Percentiles rank a stretch among this genome's conserved stretches.
phyloP scores from a whole-genome alignment of 2,797 vertebrate genomes.

The Neosalanx taihuensis region DNA sequence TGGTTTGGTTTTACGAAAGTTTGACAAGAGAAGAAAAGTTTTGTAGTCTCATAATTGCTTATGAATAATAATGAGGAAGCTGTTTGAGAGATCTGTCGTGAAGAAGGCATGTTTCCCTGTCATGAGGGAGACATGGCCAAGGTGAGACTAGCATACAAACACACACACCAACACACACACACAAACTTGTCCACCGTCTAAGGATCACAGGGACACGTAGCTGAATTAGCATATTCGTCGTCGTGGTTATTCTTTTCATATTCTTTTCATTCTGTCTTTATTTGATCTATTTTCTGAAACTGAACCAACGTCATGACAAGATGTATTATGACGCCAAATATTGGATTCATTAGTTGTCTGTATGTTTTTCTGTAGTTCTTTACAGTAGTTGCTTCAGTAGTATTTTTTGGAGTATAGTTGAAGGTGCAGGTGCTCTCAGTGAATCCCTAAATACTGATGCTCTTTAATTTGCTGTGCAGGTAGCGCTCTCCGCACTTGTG shows the following conservation, averaged over 20 bases:
- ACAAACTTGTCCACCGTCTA: too few relatives aligned
- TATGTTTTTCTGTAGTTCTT: not conserved
- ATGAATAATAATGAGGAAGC: conserved; percentile 69
- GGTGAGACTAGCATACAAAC: not conserved
- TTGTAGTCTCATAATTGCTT: conserved; percentile 61
- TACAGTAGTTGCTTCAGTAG: not conserved
- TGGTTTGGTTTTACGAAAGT: conserved; percentile 62
- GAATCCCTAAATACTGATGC: not conserved
- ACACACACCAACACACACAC: not conserved
- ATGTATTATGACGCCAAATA: conserved; percentile 36
- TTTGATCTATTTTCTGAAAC: conserved; percentile 32
- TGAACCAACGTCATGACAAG: conserved; percentile 39
- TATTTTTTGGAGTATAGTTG: not conserved
- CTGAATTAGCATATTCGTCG: too few relatives aligned
- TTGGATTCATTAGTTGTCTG: not conserved
- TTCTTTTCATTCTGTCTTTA: conserved; percentile 9
- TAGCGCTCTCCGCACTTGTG: conserved; percentile 43
- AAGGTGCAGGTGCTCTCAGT: not conserved
- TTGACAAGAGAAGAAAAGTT: conserved; percentile 57
- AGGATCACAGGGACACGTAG: too few relatives aligned
- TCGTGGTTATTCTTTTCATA: conserved; percentile 13
- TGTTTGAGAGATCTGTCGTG: conserved; percentile 1
- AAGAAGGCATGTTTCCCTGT: not conserved
- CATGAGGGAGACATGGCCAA: not conserved
- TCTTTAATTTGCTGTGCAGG: conserved; percentile 19